Evolutionary conservation across 2,797 vertebrate species (phyloP), one percentile per base, ranked within the genome.

Genomic region (Cryptoblepharus egeriae): DNA sequence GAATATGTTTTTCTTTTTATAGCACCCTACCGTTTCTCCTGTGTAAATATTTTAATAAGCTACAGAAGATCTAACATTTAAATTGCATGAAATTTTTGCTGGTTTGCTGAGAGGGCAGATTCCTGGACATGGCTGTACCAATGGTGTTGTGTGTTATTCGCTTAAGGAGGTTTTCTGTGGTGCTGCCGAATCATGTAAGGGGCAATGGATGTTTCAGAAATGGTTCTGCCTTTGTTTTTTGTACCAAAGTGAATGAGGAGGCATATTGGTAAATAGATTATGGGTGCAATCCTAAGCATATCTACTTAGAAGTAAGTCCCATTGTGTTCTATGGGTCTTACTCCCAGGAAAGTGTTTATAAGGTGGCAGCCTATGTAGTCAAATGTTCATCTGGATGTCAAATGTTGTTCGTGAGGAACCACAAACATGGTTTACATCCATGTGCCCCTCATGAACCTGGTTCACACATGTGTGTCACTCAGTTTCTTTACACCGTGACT

Each of bases 101-200:
- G 79, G 81, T 89, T 90, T 91, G 93, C 92, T 94, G 92, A 92
- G 91, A 75, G 90, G 84, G 88, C 92, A 93, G 84, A 88, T 93
- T 94, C 77, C 79, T 82, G 86, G 93, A 85, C 91, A 84, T 88
- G 75, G 91, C 92, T 89, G 89, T 94, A 80, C 86, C 73, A 42
- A 52, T 11, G 90, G 82, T 28, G 69, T 15, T 24, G 64, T 4
- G 85, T 16, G 24, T 81, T 39, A 57, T 81, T 69, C 84, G 90
- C 83, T 83, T 67, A 82, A 52, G 63, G 79, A 83, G 49, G 83
- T 87, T 69, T 83, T 63, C 3, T 20, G 79, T 65, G 80, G 69
- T 28, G 80, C 94, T 85, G 84, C 87, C 90, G 82, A 60, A 88
- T 81, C 88, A 81, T 55, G 84, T 85, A 72, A 85, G 90, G n/a